Conservation (phyloP, 2,888 invertebrate species). For the Invenusta paracnida region DNA sequence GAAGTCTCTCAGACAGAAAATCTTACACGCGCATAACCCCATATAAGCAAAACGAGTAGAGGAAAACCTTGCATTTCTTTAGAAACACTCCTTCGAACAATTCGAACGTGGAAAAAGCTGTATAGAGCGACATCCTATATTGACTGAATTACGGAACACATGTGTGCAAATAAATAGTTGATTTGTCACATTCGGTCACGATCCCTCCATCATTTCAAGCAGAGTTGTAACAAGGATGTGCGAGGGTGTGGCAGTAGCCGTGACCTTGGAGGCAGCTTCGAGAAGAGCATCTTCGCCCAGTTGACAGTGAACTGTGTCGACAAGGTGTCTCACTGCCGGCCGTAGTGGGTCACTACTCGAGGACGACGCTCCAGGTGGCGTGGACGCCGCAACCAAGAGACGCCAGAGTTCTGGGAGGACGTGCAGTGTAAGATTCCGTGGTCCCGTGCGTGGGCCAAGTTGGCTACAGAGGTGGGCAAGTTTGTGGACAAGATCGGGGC, state of each 20-base stretch:
- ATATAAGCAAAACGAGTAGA: no score
- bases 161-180: no score
- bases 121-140: no score
- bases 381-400: conserved; percentile 48
- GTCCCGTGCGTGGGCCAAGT: conserved; percentile 51
- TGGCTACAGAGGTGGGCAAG: conserved; percentile 16
- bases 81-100: no score
- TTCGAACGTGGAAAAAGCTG: no score
- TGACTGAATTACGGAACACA: no score
- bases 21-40: no score
- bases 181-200: no score
- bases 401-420: conserved; percentile 58
- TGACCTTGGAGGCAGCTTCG: neutral
- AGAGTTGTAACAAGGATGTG: neutral
- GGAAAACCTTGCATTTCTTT: no score
- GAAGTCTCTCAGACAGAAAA: no score
- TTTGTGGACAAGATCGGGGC: conserved; percentile 27
- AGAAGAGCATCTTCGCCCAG: neutral
- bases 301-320: neutral
- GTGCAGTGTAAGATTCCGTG: conserved; percentile 56
- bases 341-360: neutral
- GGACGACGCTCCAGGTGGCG: neutral
- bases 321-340: neutral
- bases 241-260: neutral
- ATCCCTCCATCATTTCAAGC: neutral